Percentiles rank a stretch among this genome's conserved stretches.
Evolutionary conservation across 2,797 vertebrate species (phyloP).

Genomic region (Synanceia verrucosa): DNA sequence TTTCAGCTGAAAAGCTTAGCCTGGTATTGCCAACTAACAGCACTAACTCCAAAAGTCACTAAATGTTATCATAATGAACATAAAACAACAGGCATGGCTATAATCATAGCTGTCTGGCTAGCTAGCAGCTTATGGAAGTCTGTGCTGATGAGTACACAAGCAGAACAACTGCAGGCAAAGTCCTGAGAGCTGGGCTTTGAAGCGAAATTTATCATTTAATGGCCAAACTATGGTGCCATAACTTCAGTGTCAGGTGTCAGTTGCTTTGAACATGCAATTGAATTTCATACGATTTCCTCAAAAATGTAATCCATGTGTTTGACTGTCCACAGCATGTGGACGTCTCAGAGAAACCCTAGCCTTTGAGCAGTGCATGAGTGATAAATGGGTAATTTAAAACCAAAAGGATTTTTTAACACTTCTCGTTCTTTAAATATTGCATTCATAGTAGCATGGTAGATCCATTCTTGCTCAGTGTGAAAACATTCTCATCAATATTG

Average conservation of each 20-base stretch:
- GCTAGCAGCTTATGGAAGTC: no score
- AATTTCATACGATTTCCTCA: not conserved
- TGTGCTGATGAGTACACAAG: not conserved
- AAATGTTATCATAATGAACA: no score
- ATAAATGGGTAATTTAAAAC: slow-evolving; percentile 29
- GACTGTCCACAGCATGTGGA: not conserved
- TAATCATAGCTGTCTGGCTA: no score
- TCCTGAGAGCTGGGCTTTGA: no score
- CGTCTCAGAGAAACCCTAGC: not conserved
- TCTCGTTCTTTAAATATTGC: slow-evolving; percentile 9
- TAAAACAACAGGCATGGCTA: no score
- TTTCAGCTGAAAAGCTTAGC: no score
- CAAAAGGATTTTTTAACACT: slow-evolving; percentile 3
- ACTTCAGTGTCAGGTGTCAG: no score
- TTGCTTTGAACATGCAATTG: not conserved
- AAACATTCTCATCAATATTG: not conserved
- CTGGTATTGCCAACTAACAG: no score
- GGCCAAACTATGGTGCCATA: no score
- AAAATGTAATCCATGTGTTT: not conserved
- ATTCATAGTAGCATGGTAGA: not conserved
- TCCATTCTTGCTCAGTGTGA: not conserved
- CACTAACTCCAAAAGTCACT: no score
- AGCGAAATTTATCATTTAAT: no score
- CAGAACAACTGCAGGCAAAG: no score
- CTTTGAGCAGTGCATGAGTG: slow-evolving; percentile 15